Percentiles rank a stretch among this genome's conserved stretches.
These are phyloP conservation scores for Vidua chalybeata DNA, from an alignment of 2,113 vertebrate species.

Conservation along the genomic window DNA sequence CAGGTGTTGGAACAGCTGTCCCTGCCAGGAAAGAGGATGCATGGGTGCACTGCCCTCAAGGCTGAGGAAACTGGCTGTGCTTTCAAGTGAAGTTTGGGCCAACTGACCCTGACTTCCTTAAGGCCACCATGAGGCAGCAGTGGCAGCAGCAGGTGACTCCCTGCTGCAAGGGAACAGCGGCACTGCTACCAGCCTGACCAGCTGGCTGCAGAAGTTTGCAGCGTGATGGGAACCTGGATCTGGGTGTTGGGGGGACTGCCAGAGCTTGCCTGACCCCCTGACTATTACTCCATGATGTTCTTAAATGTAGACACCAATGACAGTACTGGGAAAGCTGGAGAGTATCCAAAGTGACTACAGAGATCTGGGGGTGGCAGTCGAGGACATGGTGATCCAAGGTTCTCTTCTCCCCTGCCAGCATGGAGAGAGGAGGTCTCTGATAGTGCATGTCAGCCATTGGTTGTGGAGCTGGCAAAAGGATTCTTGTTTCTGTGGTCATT, in stretches of 20 bases:
- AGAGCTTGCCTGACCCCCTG: background rate
- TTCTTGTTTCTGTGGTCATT: background rate
- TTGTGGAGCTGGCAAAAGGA: background rate
- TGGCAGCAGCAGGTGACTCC: background rate
- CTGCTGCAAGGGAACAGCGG: background rate
- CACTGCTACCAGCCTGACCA: background rate
- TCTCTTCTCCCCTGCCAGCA: background rate
- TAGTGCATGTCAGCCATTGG: background rate
- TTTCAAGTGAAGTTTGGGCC: background rate
- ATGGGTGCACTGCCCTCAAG: rapidly evolving
- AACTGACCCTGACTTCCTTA: rapidly evolving
- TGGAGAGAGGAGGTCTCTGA: background rate
- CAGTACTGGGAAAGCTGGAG: background rate
- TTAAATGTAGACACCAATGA: background rate
- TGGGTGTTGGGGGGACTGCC: background rate
- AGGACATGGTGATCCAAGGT: background rate
- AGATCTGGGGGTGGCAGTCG: background rate
- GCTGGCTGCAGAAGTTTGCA: background rate
- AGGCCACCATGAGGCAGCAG: background rate
- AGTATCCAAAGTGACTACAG: background rate
- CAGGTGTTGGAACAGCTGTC: background rate
- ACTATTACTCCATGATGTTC: rapidly evolving
- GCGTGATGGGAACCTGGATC: background rate
- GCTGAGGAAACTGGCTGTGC: background rate
- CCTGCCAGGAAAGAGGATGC: background rate